Evolutionary conservation across 2,113 vertebrate species (phyloP).

Genomic region (Thryonomys swinderianus): DNA sequence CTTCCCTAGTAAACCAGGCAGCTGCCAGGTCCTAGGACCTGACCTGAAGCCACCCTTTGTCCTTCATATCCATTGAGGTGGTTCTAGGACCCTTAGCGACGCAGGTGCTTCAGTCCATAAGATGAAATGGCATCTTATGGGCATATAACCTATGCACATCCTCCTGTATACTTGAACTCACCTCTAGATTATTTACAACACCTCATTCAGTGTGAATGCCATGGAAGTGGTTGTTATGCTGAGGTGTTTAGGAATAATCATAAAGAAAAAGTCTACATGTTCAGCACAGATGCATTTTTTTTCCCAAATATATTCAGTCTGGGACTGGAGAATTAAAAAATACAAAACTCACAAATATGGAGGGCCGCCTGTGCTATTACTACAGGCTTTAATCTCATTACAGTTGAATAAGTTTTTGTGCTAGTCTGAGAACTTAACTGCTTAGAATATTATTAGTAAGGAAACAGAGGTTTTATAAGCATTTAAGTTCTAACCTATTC

Average conservation of each 20-base stretch:
- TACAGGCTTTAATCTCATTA: not conserved
- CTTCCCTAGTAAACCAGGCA: not conserved
- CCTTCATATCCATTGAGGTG: not conserved
- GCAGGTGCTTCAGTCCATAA: too few relatives aligned
- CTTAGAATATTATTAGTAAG: constrained; percentile 16
- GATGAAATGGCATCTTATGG: not conserved
- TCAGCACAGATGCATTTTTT: not conserved
- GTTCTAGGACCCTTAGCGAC: not conserved
- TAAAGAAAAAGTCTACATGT: not conserved
- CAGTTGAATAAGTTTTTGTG: constrained; percentile 3
- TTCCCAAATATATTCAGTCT: not conserved
- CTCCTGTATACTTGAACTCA: not conserved
- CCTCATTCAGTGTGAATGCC: not conserved
- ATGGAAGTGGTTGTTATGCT: not conserved
- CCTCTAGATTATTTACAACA: not conserved
- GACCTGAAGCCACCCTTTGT: not conserved
- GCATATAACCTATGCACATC: not conserved
- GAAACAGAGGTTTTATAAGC: constrained; percentile 48
- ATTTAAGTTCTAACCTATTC: constrained; percentile 29
- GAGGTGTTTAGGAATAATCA: not conserved
- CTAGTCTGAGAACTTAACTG: not conserved
- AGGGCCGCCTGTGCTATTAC: not conserved
- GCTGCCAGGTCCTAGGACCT: not conserved
- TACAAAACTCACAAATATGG: not conserved
- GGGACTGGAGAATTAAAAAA: not conserved